A percentile compares a stretch with the other conserved stretches of the same genome.
These are phyloP conservation scores for Hycleus phaleratus DNA, from an alignment of 1,140 invertebrate species.

Conservation along the genomic window DNA sequence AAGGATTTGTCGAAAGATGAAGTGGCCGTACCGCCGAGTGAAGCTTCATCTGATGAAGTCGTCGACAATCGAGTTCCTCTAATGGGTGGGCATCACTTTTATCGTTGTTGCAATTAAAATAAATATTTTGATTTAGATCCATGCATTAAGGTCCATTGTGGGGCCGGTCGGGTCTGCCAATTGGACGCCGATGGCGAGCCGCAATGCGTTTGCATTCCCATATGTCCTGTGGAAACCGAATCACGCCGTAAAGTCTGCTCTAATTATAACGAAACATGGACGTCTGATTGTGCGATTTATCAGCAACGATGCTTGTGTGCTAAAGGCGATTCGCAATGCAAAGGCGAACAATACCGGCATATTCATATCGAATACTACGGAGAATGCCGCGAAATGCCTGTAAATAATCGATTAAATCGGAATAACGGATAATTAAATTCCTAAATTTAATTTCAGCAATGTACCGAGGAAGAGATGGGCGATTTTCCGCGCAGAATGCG, in stretches of 20 bases:
- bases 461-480: conserved; percentile 73
- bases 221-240: conserved; percentile 73
- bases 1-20: background rate
- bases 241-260: conserved; percentile 79
- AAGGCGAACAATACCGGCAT: conserved; percentile 67
- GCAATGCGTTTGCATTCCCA: conserved; percentile 76
- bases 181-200: conserved; percentile 65
- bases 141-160: conserved; percentile 79
- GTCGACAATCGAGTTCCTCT: conserved; percentile 26
- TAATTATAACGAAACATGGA: conserved; percentile 89
- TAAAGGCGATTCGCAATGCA: conserved; percentile 64
- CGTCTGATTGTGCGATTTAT: conserved; percentile 87
- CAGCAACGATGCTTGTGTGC: conserved; percentile 84
- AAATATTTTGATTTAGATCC: conserved; percentile 48
- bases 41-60: conserved; percentile 11
- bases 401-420: conserved; percentile 37
- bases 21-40: conserved; percentile 10
- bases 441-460: conserved; percentile 44
- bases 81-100: conserved; percentile 12
- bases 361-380: conserved; percentile 92
- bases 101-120: background rate
- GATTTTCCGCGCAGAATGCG: conserved; percentile 92
- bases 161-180: conserved; percentile 80
- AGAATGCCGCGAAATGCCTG: conserved; percentile 68
- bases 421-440: background rate